Percentiles rank a stretch among this genome's conserved stretches.
Conservation (phyloP, 2,113 vertebrate species). For the Amblyopsis rosae region DNA sequence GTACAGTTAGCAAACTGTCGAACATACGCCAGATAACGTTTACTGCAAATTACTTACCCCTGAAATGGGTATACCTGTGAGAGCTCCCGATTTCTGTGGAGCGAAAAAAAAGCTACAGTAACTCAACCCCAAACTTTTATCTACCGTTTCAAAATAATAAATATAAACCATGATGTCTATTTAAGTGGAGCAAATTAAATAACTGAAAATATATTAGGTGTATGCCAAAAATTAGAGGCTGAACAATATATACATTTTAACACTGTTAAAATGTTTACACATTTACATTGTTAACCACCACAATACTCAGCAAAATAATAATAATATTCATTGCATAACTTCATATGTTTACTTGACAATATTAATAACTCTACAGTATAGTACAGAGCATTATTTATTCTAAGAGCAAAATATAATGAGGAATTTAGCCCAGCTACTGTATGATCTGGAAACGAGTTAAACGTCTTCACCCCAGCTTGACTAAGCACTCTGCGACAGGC, state of each 20-base stretch:
- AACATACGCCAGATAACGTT: background rate
- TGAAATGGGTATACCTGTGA: conserved; percentile 91
- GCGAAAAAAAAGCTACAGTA: background rate
- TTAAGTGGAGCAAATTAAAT: background rate
- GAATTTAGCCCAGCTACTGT: background rate
- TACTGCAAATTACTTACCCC: conserved; percentile 81
- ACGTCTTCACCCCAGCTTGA: conserved; percentile 61
- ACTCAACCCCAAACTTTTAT: background rate
- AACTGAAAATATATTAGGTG: background rate
- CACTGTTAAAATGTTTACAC: no score
- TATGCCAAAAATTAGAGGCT: no score
- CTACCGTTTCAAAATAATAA: background rate
- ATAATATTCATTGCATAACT: no score
- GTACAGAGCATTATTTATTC: no score
- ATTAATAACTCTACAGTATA: no score
- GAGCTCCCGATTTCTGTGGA: conserved; percentile 86
- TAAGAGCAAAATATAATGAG: background rate
- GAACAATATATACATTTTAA: no score
- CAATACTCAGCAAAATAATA: no score
- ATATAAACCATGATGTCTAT: no score
- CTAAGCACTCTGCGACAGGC: background rate
- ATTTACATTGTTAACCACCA: no score
- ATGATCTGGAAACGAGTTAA: conserved; percentile 2
- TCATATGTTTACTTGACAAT: no score
- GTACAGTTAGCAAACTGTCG: no score